Evolutionary conservation across 2,113 vertebrate species (phyloP).

Genomic region (Lipotes vexillifer): DNA sequence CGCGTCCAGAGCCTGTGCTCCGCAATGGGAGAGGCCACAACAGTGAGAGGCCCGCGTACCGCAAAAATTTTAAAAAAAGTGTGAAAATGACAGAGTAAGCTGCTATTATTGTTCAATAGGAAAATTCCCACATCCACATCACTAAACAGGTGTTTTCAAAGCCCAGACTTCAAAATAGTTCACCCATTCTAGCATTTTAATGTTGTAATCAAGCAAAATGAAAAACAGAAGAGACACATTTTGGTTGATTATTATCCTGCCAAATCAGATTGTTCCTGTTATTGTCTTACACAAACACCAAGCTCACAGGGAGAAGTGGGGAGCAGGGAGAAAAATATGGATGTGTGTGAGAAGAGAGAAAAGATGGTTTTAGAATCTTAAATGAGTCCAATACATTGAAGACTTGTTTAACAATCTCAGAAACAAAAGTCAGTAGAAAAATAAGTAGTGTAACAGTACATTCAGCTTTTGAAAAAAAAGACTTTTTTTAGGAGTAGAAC

Average conservation of each 20-base stretch:
- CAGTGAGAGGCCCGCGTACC: too few relatives aligned
- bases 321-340: not conserved
- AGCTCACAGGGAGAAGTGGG: not conserved
- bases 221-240: slow-evolving; percentile 33
- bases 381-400: not conserved
- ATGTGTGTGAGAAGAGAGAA: not conserved
- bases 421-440: not conserved
- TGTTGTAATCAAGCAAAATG: slow-evolving; percentile 3
- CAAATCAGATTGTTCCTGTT: not conserved
- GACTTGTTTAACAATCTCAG: not conserved
- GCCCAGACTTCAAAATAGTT: not conserved
- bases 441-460: not conserved
- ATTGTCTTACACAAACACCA: not conserved
- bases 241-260: not conserved
- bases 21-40: too few relatives aligned
- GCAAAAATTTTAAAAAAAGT: not conserved
- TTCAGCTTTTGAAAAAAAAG: not conserved
- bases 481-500: not conserved
- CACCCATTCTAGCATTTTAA: slow-evolving; percentile 11
- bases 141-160: slow-evolving; percentile 20
- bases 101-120: not conserved
- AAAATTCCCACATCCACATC: not conserved
- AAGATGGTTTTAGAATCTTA: not conserved
- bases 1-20: too few relatives aligned
- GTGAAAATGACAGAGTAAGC: not conserved